Evolutionary conservation across 2,113 vertebrate genomes (phyloP), one percentile per base, ranked within the genome.

Genomic region (Melanostigma gelatinosum): DNA sequence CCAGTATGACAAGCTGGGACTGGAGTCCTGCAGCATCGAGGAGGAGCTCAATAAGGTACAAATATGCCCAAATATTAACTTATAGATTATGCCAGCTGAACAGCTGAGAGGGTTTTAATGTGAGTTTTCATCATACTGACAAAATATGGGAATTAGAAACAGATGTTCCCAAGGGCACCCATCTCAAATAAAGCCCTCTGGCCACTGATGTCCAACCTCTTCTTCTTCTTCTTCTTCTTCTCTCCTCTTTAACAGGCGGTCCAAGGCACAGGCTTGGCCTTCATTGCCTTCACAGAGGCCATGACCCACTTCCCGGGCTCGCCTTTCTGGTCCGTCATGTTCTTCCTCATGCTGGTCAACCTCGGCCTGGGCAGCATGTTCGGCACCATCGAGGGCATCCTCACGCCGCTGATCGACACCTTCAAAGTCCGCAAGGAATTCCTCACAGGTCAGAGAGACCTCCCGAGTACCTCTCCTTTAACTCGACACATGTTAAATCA

Each of bases 321-420:
- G 22, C 97, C 98, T 2, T 99, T 99, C 95, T 99, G 98, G 98
- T 99, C 98, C 3, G 97, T 99, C 77, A 97, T 99, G 97, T 99
- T 99, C 91, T 99, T 99, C 90, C 96, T 99, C 77, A 99, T 99
- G 98, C 84, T 99, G 87, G 93, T 99, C 20, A 99, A 99, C 89
- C 82, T 99, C 48, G 98, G 98, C 18, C 96, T 99, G 38, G 98
- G 98, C 81, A 99, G 98, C 91, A 99, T 99, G 98, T 99, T 99
- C 83, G 97, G 98, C 80, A 98, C 96, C 77, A 98, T 99, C 48
- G 97, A 99, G 95, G 98, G 98, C 15, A 99, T 99, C 84, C 96
- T 97, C 80, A 98, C 98, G 0, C 98, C 98, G 3, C 90, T 98
- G 40, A 96, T 98, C 22, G 98, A 99, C 87, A 97, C 97, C 1